These are phyloP conservation scores for Zophobas morio DNA, from an alignment of 1,140 invertebrate species.

Conservation along the genomic window DNA sequence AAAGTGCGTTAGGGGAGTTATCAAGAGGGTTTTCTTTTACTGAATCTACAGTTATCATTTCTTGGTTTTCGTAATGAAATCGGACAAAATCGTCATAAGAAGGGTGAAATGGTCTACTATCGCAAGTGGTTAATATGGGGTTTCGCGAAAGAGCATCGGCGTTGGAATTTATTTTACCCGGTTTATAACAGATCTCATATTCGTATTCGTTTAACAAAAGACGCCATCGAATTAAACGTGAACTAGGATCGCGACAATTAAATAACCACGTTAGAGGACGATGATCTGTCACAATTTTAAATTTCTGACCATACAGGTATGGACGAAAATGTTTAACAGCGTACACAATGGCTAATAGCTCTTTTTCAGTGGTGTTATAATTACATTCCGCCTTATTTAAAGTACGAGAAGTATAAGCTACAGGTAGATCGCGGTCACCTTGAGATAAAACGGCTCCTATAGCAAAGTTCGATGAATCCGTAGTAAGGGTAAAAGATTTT, in stretches of 20 bases:
- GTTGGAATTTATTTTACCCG: constrained; percentile 63
- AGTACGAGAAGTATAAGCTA: too few species aligned
- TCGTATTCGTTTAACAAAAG: constrained; percentile 65
- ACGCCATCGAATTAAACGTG: constrained; percentile 67
- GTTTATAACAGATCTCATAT: constrained; percentile 67
- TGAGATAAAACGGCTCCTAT: constrained; percentile 59
- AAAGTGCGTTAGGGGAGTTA: constrained; percentile 56
- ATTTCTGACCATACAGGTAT: too few species aligned
- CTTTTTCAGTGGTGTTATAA: too few species aligned
- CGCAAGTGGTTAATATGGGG: neutral
- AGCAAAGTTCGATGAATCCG: constrained; percentile 63
- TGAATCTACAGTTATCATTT: constrained; percentile 53
- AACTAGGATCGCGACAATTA: constrained; percentile 65
- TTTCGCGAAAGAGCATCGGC: constrained; percentile 65
- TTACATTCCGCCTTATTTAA: too few species aligned
- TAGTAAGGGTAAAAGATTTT: constrained; percentile 62
- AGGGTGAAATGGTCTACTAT: constrained; percentile 32
- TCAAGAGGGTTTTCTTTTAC: constrained; percentile 56
- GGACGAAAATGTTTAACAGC: too few species aligned
- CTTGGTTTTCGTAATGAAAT: constrained; percentile 59
- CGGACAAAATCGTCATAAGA: constrained; percentile 60
- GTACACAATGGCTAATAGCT: too few species aligned
- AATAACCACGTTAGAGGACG: too few species aligned
- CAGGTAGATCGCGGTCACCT: too few species aligned
- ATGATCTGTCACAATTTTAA: too few species aligned